Percentiles rank a stretch among this genome's conserved stretches.
These are phyloP conservation scores for Hirundo rustica DNA, from an alignment of 2,797 vertebrate species.

Conservation along the genomic window DNA sequence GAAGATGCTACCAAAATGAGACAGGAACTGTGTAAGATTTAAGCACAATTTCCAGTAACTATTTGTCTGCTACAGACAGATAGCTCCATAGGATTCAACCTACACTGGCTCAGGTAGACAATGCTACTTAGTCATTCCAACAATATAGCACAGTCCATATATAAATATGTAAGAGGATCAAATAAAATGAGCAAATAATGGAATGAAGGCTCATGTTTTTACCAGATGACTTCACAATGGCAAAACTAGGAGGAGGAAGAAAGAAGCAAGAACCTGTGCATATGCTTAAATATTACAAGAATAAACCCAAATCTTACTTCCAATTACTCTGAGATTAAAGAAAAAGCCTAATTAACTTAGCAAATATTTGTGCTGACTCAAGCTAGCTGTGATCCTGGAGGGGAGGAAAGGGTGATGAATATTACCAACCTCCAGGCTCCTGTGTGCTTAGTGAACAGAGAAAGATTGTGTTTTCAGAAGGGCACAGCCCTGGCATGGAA, in stretches of 20 bases:
- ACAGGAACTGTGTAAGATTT: neutral
- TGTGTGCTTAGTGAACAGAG: neutral
- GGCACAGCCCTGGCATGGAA: neutral
- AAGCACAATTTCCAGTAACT: neutral
- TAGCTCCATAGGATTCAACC: neutral
- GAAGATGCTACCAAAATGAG: neutral
- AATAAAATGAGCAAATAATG: neutral
- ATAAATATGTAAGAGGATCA: neutral
- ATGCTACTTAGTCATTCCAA: neutral
- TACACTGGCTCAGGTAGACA: neutral
- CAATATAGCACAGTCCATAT: neutral
- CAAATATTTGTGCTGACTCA: conserved; percentile 45
- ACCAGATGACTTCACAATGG: neutral
- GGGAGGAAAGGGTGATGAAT: neutral
- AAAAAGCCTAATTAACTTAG: neutral
- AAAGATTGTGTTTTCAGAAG: neutral
- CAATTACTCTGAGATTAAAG: neutral
- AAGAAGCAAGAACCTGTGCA: neutral
- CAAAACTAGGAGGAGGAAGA: neutral
- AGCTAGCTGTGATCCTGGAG: neutral
- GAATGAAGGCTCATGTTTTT: neutral
- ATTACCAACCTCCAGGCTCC: neutral
- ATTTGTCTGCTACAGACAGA: neutral
- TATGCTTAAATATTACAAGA: neutral
- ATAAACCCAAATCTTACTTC: neutral